Evolutionary conservation across 2,888 invertebrate genomes (phyloP).

Genomic region (Sminthurinus aureus): DNA sequence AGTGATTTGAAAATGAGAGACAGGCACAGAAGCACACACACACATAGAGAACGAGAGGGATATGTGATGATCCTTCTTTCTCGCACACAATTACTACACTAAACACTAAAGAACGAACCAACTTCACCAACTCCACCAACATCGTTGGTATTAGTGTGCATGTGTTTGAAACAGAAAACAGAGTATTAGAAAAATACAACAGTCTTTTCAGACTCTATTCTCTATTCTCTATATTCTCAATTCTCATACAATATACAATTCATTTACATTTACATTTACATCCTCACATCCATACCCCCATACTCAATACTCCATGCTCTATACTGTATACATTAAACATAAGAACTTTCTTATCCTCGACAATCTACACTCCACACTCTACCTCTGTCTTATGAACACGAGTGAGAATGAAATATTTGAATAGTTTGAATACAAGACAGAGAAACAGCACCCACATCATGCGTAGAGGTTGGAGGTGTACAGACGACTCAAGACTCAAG

Average conservation of each 20-base stretch:
- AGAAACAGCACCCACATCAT: no score
- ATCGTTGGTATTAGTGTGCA: background rate
- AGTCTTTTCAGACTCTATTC: background rate
- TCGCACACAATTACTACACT: slow-evolving; percentile 21
- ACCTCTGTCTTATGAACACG: no score
- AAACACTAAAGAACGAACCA: background rate
- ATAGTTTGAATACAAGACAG: no score
- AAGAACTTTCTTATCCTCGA: no score
- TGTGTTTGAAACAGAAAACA: background rate
- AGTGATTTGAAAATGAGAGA: background rate
- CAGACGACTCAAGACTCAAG: no score
- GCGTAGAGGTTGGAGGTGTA: no score
- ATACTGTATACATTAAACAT: no score
- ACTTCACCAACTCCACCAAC: background rate
- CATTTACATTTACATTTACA: slow-evolving; percentile 15
- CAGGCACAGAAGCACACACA: no score
- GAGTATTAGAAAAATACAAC: background rate
- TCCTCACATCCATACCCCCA: background rate
- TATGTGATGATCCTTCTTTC: slow-evolving; percentile 24
- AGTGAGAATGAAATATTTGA: no score
- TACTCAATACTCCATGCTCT: no score
- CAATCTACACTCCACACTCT: no score
- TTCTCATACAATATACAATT: background rate
- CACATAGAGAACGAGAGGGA: background rate
- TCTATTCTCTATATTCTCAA: slow-evolving; percentile 5